Conservation (phyloP, 1,140 invertebrate species). For the Listronotus bonariensis region DNA sequence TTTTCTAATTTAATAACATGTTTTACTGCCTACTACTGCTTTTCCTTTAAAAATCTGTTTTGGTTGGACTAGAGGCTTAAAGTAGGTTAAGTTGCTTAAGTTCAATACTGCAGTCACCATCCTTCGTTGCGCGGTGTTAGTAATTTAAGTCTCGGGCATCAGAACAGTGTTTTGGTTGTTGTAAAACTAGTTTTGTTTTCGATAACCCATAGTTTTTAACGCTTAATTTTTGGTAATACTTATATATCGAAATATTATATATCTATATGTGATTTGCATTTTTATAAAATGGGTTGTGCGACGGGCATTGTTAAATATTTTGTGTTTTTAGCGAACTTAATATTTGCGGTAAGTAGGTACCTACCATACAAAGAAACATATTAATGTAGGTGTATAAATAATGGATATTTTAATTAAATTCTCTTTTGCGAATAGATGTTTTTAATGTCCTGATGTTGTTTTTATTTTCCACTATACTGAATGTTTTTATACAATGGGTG, state of each 20-base stretch:
- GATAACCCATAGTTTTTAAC: not conserved
- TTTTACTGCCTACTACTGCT: not conserved
- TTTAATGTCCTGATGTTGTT: too few relatives aligned
- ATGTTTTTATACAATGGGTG: too few relatives aligned
- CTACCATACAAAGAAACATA: too few relatives aligned
- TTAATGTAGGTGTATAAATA: too few relatives aligned
- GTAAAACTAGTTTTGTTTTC: not conserved
- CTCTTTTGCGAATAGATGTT: too few relatives aligned
- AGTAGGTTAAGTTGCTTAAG: conserved; percentile 22
- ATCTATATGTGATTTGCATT: not conserved
- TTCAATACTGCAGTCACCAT: not conserved
- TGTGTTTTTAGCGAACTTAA: conserved; percentile 49
- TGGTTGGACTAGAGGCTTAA: conserved; percentile 14
- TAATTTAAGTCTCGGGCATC: not conserved
- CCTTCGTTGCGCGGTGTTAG: conserved; percentile 9
- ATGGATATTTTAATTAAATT: too few relatives aligned
- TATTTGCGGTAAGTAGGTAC: conserved; percentile 47
- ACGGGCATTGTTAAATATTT: conserved; percentile 50
- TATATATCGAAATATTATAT: too few relatives aligned
- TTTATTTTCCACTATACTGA: too few relatives aligned
- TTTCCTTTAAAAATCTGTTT: conserved; percentile 10
- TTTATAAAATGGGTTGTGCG: conserved; percentile 49
- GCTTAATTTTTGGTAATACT: not conserved
- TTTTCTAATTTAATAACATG: too few relatives aligned
- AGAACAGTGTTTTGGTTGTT: conserved; percentile 13